These are phyloP conservation scores for Drosophila erecta DNA, from an alignment of 1,140 invertebrate genomes.

Conservation along the genomic window DNA sequence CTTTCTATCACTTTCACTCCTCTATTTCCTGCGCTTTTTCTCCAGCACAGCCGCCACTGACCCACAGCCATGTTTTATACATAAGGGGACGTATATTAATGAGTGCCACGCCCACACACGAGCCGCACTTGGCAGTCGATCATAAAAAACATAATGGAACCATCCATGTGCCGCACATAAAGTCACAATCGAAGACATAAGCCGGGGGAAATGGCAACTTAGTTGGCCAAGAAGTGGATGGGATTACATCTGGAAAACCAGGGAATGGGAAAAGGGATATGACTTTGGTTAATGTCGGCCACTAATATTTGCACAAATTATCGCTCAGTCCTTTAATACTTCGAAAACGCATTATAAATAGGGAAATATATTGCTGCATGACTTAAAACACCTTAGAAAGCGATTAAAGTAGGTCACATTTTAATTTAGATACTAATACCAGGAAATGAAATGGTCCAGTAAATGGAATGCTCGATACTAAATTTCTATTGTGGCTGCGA, in stretches of 20 bases:
- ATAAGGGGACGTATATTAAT: conserved; percentile 6
- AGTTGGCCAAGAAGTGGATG: neutral
- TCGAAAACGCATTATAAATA: too few species aligned
- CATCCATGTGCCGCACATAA: conserved; percentile 27
- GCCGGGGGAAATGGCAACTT: conserved; percentile 2
- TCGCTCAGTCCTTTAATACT: too few species aligned
- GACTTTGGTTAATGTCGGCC: neutral
- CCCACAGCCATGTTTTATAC: conserved; percentile 6
- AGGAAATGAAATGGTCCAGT: neutral
- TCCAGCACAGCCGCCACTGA: neutral
- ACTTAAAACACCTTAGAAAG: too few species aligned
- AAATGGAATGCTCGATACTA: neutral
- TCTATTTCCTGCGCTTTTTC: too few species aligned
- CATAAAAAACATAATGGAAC: conserved; percentile 29
- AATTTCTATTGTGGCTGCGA: neutral
- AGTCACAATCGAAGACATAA: conserved; percentile 21
- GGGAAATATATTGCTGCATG: too few species aligned
- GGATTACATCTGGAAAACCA: neutral
- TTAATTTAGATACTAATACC: too few species aligned
- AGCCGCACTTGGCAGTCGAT: conserved; percentile 17
- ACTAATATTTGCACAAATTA: neutral
- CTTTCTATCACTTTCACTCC: neutral
- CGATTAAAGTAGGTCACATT: too few species aligned
- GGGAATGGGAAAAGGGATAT: neutral
- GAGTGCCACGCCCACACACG: conserved; percentile 13